Conservation (phyloP, 2,113 vertebrate genomes). For the Strix aluco region DNA sequence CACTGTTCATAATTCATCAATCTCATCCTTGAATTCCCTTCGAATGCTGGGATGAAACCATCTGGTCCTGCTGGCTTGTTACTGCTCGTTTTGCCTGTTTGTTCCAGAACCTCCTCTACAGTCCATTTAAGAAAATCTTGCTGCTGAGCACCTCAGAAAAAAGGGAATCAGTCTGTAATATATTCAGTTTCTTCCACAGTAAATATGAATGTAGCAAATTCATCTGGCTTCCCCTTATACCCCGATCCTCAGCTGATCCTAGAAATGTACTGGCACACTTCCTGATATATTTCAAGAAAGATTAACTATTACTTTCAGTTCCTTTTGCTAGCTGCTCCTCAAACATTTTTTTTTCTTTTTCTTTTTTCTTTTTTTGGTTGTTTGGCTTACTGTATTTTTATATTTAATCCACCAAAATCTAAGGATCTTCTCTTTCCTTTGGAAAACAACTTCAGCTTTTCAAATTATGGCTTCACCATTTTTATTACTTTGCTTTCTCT, state of each 20-base stretch:
- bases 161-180: background rate
- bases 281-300: background rate
- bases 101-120: background rate
- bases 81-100: background rate
- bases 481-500: background rate
- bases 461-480: background rate
- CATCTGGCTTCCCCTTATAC: background rate
- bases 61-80: background rate
- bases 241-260: background rate
- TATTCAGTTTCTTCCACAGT: background rate
- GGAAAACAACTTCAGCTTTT: background rate
- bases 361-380: background rate
- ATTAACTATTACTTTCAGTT: background rate
- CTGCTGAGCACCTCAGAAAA: background rate
- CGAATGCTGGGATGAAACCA: background rate
- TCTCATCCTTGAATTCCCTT: background rate
- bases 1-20: background rate
- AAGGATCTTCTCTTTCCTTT: background rate
- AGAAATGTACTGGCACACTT: background rate
- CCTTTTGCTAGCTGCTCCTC: background rate
- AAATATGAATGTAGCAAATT: background rate
- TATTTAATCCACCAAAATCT: background rate
- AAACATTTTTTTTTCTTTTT: fast-evolving
- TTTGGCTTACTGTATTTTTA: background rate
- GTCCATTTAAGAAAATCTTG: background rate